A percentile compares a stretch with the other conserved stretches of the same genome.
Evolutionary conservation across 2,888 invertebrate genomes (phyloP).

Genomic region (Melinaea marsaeus): DNA sequence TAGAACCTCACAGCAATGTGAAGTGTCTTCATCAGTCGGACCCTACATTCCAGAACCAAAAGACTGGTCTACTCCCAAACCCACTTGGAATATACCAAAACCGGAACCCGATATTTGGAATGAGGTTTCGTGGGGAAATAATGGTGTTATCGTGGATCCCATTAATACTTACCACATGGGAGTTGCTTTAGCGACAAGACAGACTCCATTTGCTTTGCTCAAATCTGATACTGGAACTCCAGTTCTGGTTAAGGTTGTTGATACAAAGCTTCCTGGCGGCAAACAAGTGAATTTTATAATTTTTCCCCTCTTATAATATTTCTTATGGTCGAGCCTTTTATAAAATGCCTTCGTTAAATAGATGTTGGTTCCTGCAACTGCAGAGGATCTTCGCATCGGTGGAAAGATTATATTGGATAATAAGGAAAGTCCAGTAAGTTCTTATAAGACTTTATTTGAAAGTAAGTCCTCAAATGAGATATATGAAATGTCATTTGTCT

Average conservation of each 20-base stretch:
- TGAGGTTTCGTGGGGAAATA: conserved; percentile 45
- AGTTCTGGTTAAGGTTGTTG: conserved; percentile 82
- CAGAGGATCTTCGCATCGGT: conserved; percentile 81
- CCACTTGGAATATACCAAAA: conserved; percentile 42
- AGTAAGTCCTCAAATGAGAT: not conserved
- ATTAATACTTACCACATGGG: conserved; percentile 85
- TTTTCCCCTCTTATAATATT: not conserved
- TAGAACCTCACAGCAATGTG: conserved; percentile 50
- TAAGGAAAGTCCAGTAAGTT: conserved; percentile 39
- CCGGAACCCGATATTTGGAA: conserved; percentile 39
- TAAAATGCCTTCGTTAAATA: conserved; percentile 39
- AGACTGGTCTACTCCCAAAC: conserved; percentile 38
- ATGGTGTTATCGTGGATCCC: conserved; percentile 82
- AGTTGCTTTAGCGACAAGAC: conserved; percentile 79
- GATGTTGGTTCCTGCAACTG: conserved; percentile 84
- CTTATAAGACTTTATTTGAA: not conserved
- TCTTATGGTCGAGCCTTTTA: no score
- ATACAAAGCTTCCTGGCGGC: conserved; percentile 68
- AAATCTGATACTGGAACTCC: conserved; percentile 82
- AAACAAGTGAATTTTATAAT: conserved; percentile 61
- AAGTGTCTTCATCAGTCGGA: conserved; percentile 63
- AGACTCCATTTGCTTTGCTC: conserved; percentile 84
- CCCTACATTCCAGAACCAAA: conserved; percentile 46
- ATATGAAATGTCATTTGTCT: no score
- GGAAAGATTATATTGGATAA: conserved; percentile 77